Percentiles rank a stretch among this genome's conserved stretches.
Conservation (phyloP, 2,113 vertebrate genomes). For the Thymallus thymallus region DNA sequence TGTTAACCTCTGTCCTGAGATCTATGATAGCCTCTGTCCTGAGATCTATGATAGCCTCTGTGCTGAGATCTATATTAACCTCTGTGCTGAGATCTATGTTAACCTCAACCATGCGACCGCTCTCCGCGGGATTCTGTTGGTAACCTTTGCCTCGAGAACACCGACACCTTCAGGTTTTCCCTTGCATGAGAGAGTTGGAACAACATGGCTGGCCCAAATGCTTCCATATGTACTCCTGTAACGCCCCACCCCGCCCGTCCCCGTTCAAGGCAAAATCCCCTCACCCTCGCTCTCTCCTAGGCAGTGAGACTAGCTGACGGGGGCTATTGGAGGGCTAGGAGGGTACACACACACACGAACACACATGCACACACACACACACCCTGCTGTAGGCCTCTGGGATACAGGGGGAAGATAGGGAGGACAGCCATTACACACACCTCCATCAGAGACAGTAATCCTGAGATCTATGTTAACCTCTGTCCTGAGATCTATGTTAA, state of each 20-base stretch:
- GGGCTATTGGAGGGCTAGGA: too few species aligned
- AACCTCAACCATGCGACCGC: constrained; percentile 21
- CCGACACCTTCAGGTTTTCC: constrained; percentile 43
- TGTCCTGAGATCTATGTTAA: too few species aligned
- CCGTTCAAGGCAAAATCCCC: not conserved
- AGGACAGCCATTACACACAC: constrained; percentile 15
- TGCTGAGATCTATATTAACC: too few species aligned
- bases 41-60: too few species aligned
- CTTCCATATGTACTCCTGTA: constrained; percentile 72
- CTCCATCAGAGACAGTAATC: not conserved
- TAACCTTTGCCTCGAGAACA: constrained; percentile 56
- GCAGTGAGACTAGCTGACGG: not conserved
- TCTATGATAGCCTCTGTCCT: too few species aligned
- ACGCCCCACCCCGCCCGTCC: not conserved
- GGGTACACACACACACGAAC: not conserved
- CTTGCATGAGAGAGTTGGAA: constrained; percentile 65
- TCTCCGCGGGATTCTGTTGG: constrained; percentile 28
- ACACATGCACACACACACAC: not conserved
- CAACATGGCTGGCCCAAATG: constrained; percentile 65
- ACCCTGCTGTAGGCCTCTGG: not conserved
- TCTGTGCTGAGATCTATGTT: too few species aligned
- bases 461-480: not conserved
- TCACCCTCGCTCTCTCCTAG: too few species aligned
- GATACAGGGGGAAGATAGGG: not conserved
- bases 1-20: too few species aligned